Evolutionary conservation across 2,888 invertebrate genomes (phyloP).

Genomic region (Torymus auratus): DNA sequence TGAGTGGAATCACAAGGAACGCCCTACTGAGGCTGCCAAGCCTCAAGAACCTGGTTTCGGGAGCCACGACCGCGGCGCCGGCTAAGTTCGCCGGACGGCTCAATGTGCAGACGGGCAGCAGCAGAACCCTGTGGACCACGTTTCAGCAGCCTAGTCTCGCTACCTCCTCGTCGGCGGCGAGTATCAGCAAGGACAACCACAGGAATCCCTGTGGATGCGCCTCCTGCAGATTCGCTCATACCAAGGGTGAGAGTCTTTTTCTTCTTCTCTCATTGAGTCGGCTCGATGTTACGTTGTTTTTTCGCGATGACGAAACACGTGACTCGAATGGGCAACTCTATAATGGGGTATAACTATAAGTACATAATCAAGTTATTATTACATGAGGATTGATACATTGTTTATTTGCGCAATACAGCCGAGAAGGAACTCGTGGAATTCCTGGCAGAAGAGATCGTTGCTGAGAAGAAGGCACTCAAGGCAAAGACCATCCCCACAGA

Average conservation of each 20-base stretch:
- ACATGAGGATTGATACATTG: neutral
- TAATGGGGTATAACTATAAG: slow-evolving; percentile 31
- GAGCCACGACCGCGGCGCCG: neutral
- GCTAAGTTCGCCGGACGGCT: neutral
- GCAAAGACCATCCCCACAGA: slow-evolving; percentile 85
- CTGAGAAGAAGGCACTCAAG: slow-evolving; percentile 91
- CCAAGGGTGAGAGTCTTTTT: slow-evolving; percentile 80
- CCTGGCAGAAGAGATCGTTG: slow-evolving; percentile 93
- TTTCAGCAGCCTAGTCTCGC: slow-evolving; percentile 16
- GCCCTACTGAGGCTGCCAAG: slow-evolving; percentile 41
- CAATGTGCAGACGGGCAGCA: slow-evolving; percentile 2
- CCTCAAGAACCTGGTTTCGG: slow-evolving; percentile 31
- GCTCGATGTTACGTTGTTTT: neutral
- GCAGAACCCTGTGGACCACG: slow-evolving; percentile 23
- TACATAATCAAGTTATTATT: neutral
- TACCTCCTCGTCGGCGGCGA: neutral
- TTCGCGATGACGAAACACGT: neutral
- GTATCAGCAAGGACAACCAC: slow-evolving; percentile 11
- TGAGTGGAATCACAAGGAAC: slow-evolving; percentile 56
- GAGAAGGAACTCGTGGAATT: slow-evolving; percentile 94
- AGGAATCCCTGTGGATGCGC: slow-evolving; percentile 82
- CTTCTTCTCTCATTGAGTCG: neutral
- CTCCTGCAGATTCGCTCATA: slow-evolving; percentile 82
- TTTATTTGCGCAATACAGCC: slow-evolving; percentile 78
- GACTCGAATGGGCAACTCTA: too few species aligned